Evolutionary conservation across 2,797 vertebrate species (phyloP).

Genomic region (Chelmon rostratus): DNA sequence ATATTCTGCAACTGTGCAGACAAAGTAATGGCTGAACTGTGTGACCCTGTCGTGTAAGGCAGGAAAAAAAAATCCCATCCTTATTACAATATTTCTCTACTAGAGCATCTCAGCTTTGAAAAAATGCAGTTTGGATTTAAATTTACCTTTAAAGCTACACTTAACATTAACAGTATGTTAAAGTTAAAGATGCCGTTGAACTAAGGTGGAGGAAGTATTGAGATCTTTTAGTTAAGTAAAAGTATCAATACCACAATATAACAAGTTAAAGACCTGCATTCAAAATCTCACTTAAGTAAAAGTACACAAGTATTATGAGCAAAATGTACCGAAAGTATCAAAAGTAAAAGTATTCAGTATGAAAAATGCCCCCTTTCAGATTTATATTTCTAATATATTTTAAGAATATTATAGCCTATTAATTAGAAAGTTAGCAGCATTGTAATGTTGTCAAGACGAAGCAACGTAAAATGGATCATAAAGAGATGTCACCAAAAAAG

Average conservation of each 20-base stretch:
- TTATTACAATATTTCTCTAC: background rate
- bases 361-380: background rate
- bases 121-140: background rate
- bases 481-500: background rate
- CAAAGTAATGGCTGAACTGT: conserved; percentile 37
- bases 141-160: background rate
- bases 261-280: background rate
- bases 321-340: background rate
- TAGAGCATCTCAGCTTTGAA: background rate
- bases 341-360: background rate
- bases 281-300: background rate
- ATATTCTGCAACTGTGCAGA: conserved; percentile 26
- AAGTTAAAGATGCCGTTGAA: background rate
- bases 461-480: background rate
- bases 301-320: background rate
- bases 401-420: background rate
- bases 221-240: background rate
- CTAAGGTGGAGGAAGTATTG: background rate
- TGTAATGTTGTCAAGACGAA: background rate
- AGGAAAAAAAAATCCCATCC: background rate
- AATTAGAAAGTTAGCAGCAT: background rate
- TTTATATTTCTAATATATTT: background rate
- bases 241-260: background rate
- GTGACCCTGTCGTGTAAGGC: background rate
- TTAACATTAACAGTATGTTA: background rate